A percentile compares a stretch with the other conserved stretches of the same genome.
Conservation (phyloP, 2,888 invertebrate species). For the Drosophila subsilvestris region DNA sequence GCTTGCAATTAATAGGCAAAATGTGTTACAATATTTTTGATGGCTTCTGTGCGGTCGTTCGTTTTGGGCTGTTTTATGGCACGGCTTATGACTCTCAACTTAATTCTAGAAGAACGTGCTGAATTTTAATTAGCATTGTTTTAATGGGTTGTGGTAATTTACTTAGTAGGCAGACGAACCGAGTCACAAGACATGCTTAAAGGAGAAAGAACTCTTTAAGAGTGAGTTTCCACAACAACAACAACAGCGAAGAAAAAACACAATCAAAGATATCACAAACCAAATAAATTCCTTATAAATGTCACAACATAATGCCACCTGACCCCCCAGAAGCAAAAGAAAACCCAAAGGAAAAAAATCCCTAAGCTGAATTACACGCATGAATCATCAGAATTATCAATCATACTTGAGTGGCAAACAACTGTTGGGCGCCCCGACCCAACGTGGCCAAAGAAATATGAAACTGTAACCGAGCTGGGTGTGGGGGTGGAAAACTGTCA, state of each 20-base stretch:
- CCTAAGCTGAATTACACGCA: conserved; percentile 74
- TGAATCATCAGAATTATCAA: conserved; percentile 79
- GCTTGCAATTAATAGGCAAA: conserved; percentile 73
- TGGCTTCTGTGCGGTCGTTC: conserved; percentile 59
- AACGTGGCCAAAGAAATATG: conserved; percentile 31
- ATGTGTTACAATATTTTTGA: conserved; percentile 79
- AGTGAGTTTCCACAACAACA: background rate
- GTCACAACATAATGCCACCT: conserved; percentile 41
- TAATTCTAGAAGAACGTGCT: conserved; percentile 61
- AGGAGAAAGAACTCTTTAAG: background rate
- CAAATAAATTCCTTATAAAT: conserved; percentile 64
- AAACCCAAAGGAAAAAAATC: conserved; percentile 20
- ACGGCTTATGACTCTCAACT: conserved; percentile 49
- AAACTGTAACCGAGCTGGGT: conserved; percentile 21
- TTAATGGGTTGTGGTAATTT: conserved; percentile 66
- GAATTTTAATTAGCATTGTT: conserved; percentile 75
- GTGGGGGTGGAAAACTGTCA: conserved; percentile 28
- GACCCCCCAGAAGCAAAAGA: conserved; percentile 32
- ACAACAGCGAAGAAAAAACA: background rate
- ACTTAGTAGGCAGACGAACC: conserved; percentile 34
- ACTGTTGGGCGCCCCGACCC: conserved; percentile 28
- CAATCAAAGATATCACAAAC: conserved; percentile 32
- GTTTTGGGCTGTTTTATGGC: conserved; percentile 61
- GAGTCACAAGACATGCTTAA: background rate
- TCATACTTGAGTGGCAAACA: conserved; percentile 73